phyloP scores from a whole-genome alignment of 2,888 invertebrate genomes.

The Amphipyra berbera region DNA sequence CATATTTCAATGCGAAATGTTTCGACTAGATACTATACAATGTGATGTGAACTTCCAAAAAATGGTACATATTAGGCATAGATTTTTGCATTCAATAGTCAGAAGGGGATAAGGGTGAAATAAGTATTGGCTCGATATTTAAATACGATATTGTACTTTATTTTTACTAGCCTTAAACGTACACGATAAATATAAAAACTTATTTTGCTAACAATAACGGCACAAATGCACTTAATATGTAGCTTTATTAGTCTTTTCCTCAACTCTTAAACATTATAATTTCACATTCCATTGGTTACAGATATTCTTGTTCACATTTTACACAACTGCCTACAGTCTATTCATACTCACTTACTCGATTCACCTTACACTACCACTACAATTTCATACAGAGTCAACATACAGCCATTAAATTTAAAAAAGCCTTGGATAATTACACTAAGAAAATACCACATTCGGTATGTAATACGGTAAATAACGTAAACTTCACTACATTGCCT shows the following conservation, averaged over 20 bases:
- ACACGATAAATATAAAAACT: conserved; percentile 61
- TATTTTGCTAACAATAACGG: conserved; percentile 69
- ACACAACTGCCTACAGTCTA: conserved; percentile 28
- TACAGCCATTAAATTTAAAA: conserved; percentile 67
- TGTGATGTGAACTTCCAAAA: no score
- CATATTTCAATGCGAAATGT: no score
- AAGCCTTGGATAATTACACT: conserved; percentile 64
- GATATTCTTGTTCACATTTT: conserved; percentile 17
- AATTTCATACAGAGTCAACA: conserved; percentile 58
- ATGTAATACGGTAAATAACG: conserved; percentile 32
- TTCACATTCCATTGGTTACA: conserved; percentile 43
- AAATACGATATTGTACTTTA: conserved; percentile 60
- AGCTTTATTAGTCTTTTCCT: conserved; percentile 76
- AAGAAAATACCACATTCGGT: conserved; percentile 38
- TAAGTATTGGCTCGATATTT: conserved; percentile 16
- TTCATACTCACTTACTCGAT: conserved; percentile 20
- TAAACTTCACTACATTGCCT: conserved; percentile 41
- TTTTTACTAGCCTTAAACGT: conserved; percentile 45
- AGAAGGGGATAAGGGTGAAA: conserved; percentile 14
- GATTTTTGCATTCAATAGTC: no score
- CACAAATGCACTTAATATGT: conserved; percentile 64
- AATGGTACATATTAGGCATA: no score
- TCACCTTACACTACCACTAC: conserved; percentile 51
- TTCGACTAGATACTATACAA: no score
- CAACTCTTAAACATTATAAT: conserved; percentile 57